phyloP scores from a whole-genome alignment of 2,797 vertebrate genomes.

The Heliangelus exortis region DNA sequence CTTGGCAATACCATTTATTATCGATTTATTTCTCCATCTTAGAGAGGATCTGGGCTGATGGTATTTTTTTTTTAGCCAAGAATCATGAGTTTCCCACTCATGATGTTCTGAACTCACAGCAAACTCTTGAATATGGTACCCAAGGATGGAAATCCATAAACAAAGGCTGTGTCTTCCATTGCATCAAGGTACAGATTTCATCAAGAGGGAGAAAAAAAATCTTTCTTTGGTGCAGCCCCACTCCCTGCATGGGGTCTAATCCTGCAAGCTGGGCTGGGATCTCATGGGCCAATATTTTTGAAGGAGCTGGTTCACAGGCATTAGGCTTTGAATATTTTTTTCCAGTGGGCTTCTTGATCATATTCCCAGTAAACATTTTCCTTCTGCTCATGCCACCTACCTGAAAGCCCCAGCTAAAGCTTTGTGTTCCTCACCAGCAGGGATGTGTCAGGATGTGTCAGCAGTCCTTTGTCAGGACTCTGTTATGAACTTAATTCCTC shows the following conservation, averaged over 20 bases:
- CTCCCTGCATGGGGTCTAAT: background rate
- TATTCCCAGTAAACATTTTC: background rate
- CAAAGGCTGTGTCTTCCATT: background rate
- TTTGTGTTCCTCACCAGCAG: rapidly evolving
- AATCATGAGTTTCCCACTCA: background rate
- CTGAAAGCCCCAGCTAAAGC: rapidly evolving
- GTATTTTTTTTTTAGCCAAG: background rate
- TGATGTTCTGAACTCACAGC: background rate
- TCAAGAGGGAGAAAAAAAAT: background rate
- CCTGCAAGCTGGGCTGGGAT: background rate
- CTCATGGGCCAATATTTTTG: rapidly evolving
- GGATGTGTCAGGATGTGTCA: background rate
- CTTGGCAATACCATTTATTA: background rate
- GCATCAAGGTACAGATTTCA: background rate
- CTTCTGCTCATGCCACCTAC: background rate
- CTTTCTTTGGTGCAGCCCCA: background rate
- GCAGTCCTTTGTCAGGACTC: background rate
- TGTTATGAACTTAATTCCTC: background rate
- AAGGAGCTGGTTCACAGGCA: background rate
- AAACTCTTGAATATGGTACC: background rate
- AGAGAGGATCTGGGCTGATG: background rate
- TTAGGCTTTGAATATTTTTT: background rate
- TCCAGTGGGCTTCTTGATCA: background rate
- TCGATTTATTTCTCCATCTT: background rate
- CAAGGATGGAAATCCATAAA: background rate